These are phyloP conservation scores for Tragelaphus eurycerus DNA, from an alignment of 2,797 vertebrate species.

Conservation along the genomic window DNA sequence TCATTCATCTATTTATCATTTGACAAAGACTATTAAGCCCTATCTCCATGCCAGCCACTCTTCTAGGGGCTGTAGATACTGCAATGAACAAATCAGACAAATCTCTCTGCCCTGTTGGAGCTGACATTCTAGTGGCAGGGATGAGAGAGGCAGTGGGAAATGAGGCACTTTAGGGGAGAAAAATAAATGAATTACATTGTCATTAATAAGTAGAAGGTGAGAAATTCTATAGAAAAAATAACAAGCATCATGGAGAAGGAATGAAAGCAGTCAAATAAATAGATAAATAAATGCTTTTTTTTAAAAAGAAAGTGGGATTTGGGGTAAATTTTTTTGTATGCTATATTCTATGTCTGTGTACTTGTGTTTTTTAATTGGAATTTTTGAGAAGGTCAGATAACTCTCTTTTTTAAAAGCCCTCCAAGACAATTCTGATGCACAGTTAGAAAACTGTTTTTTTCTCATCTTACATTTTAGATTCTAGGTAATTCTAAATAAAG, in stretches of 20 bases:
- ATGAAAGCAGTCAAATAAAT: not conserved
- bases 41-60: not conserved
- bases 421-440: not conserved
- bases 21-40: not conserved
- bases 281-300: not conserved
- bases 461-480: not conserved
- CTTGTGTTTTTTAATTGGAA: not conserved
- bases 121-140: not conserved
- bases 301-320: not conserved
- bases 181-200: not conserved
- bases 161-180: not conserved
- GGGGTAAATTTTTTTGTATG: not conserved
- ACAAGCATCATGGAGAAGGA: not conserved
- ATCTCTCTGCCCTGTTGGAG: not conserved
- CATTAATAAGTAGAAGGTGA: not conserved
- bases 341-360: not conserved
- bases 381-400: not conserved
- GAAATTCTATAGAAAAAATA: not conserved
- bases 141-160: not conserved
- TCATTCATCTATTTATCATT: not conserved
- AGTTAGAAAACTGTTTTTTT: not conserved
- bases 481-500: not conserved
- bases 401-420: not conserved
- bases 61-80: not conserved
- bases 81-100: not conserved